A percentile compares a stretch with the other conserved stretches of the same genome.
phyloP scores from a whole-genome alignment of 2,888 invertebrate genomes.

The Leptopilina syphax region DNA sequence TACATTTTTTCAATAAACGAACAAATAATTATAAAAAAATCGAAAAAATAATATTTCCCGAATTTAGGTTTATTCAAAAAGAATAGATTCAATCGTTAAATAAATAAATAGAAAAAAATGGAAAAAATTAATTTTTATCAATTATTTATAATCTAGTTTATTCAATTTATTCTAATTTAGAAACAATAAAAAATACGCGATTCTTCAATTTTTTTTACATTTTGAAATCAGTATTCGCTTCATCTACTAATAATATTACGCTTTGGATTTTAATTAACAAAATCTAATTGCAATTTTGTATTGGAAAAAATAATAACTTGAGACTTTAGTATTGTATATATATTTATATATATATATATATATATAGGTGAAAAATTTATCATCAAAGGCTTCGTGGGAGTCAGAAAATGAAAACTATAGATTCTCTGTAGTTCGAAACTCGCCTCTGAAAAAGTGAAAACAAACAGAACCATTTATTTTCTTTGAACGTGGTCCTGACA shows the following conservation, averaged over 20 bases:
- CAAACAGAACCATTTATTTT: slow-evolving; percentile 40
- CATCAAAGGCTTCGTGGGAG: slow-evolving; percentile 24
- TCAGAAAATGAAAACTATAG: slow-evolving; percentile 33
- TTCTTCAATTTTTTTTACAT: background rate
- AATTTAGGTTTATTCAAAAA: too few species aligned
- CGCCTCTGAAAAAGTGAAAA: slow-evolving; percentile 8
- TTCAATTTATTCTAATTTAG: too few species aligned
- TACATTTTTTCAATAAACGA: too few species aligned
- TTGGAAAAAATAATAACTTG: slow-evolving; percentile 3
- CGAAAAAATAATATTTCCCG: too few species aligned
- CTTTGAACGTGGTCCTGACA: slow-evolving; percentile 39
- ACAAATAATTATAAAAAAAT: too few species aligned
- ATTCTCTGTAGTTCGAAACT: slow-evolving; percentile 15
- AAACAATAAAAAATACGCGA: too few species aligned
- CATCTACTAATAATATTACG: background rate
- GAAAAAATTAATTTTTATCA: too few species aligned
- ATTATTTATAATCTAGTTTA: too few species aligned
- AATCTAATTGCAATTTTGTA: background rate
- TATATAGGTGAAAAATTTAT: slow-evolving; percentile 5
- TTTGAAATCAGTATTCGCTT: too few species aligned
- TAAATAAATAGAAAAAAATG: too few species aligned
- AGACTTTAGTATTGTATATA: background rate
- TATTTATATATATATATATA: too few species aligned
- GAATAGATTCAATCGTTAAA: too few species aligned
- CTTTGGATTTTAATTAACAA: background rate